phyloP scores from a whole-genome alignment of 2,888 invertebrate species.

The Tanytarsus gracilentus region DNA sequence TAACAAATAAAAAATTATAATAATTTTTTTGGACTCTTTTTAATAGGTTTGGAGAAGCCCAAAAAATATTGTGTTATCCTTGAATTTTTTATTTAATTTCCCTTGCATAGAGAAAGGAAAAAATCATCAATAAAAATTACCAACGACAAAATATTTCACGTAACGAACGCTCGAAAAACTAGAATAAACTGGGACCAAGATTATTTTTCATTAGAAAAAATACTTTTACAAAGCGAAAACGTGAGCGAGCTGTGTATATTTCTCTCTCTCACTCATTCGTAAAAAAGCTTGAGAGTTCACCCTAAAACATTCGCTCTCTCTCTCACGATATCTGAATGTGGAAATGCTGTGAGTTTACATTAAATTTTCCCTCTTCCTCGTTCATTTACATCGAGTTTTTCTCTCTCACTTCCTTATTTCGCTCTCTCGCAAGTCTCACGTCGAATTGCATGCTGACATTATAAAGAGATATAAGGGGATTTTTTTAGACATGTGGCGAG shows the following conservation, averaged over 20 bases:
- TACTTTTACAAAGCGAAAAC: conserved; percentile 6
- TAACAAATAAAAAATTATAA: no score
- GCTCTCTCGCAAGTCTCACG: no score
- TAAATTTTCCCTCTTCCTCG: no score
- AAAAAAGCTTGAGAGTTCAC: not conserved
- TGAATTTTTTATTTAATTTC: conserved; percentile 26
- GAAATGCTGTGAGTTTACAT: not conserved
- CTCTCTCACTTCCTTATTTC: no score
- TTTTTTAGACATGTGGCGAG: no score
- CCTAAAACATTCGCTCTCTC: no score
- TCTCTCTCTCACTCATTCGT: not conserved
- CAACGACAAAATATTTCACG: conserved; percentile 27
- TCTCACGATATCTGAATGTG: not conserved
- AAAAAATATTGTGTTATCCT: conserved; percentile 21
- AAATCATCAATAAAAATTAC: conserved; percentile 28
- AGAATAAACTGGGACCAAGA: conserved; percentile 21
- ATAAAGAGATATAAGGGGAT: no score
- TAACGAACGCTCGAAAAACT: conserved; percentile 20
- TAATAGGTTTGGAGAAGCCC: no score
- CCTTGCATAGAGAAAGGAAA: conserved; percentile 9
- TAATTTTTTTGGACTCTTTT: no score
- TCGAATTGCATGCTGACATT: no score
- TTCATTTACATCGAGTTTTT: no score
- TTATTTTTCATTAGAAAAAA: conserved; percentile 27
- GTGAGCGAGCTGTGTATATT: not conserved